phyloP scores from a whole-genome alignment of 2,888 invertebrate genomes.

The Cryptocheilus praepositus region DNA sequence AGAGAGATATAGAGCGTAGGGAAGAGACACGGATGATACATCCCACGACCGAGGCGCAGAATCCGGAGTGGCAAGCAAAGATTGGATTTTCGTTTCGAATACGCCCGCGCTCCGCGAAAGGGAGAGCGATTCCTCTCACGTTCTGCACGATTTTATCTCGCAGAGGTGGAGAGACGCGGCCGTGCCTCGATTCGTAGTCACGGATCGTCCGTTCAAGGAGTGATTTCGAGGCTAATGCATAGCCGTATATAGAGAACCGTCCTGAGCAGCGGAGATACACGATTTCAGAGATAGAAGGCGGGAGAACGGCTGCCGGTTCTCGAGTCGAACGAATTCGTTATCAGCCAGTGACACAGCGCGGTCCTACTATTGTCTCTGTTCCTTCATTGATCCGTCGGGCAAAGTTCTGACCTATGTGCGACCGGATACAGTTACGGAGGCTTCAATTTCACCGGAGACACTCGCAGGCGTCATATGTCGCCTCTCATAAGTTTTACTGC shows the following conservation, averaged over 20 bases:
- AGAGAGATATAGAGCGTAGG: constrained; percentile 16
- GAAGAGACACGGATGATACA: constrained; percentile 29
- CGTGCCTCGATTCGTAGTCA: constrained; percentile 31
- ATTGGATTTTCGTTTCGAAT: constrained; percentile 50
- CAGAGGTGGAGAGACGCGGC: constrained; percentile 25
- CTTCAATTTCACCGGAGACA: too few relatives aligned
- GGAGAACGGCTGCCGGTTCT: constrained; percentile 1
- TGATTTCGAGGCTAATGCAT: constrained; percentile 44
- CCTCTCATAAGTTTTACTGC: too few relatives aligned
- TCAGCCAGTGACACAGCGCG: constrained; percentile 21
- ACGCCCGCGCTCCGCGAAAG: constrained; percentile 29
- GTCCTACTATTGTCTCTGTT: constrained; percentile 20
- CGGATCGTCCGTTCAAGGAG: constrained; percentile 33
- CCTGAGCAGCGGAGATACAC: constrained; percentile 14
- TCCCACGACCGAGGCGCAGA: constrained; percentile 19
- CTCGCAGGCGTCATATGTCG: too few relatives aligned
- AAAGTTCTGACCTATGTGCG: neutral
- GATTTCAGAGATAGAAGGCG: constrained; percentile 7
- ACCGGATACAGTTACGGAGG: too few relatives aligned
- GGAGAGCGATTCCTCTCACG: constrained; percentile 50
- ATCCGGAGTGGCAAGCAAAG: constrained; percentile 38
- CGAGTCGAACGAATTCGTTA: constrained; percentile 31
- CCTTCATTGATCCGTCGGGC: constrained; percentile 13
- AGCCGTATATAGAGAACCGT: constrained; percentile 25
- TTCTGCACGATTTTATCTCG: constrained; percentile 48